Evolutionary conservation across 2,888 invertebrate species (phyloP), one percentile per base, ranked within the genome.

Genomic region (Trissolcus japonicus): DNA sequence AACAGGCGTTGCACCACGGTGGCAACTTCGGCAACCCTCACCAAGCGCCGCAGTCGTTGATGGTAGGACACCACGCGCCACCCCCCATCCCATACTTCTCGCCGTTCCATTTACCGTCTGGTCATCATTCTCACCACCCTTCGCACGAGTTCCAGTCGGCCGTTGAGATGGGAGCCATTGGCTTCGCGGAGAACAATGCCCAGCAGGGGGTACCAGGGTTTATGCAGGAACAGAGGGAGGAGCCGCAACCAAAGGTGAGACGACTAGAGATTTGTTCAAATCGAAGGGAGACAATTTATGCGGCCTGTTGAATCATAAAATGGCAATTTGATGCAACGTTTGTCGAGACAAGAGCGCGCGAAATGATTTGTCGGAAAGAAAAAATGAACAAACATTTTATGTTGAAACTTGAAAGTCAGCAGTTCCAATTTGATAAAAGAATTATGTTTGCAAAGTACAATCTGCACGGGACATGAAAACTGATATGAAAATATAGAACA

Each of bases 1-100:
- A 93, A 87, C 90, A 91, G 41, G 89, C 92, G 14, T 86, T 92
- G 74, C 87, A 88, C 71, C 91, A 92, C 82, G 89, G 91, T 51
- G 88, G 90, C 80, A 92, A 91, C 83, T 88, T 87, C 62, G 85
- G 83, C 0, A 85, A 63, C 53, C 46, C 76, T 9, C 81, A 80
- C 29, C 85, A 55, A 92, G 93, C 93, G 85, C 92, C 93, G 84
- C 93, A 93, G 83, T 90, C 92, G 48, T 87, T 94, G 55, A 92
- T 94, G 89, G 93, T 94, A 83, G 91, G 93, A 17, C 94, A 95
- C 88, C 91, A 90, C 56, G 91, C 94, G 4, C 89, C 91, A 68
- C 91, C 92, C 13, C 92, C 92, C 57, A 89, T 95, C 82, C 94
- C 95, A 40, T 95, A 95, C 87, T 94, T 95, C 86, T 93, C 95